Evolutionary conservation across 2,113 vertebrate species (phyloP).

Genomic region (Azemiops feae): DNA sequence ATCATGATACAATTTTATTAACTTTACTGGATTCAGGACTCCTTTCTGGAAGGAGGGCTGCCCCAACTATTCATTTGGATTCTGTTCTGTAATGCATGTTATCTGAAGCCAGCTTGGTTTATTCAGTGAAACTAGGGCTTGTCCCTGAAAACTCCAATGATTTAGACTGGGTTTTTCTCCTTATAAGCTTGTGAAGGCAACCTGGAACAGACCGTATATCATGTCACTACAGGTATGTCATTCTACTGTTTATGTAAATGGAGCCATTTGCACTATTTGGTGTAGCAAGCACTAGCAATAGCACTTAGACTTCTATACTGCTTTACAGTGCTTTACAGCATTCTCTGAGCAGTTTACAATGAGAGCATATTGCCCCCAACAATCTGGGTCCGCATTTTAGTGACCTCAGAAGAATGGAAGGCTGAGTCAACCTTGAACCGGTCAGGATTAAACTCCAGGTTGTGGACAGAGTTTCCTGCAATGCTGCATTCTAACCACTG

Average conservation of each 20-base stretch:
- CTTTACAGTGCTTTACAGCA: no score
- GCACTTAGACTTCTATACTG: neutral
- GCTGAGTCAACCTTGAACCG: no score
- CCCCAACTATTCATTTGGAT: neutral
- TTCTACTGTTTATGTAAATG: conserved; percentile 2
- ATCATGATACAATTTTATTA: neutral
- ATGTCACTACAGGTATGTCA: neutral
- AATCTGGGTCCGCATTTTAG: neutral
- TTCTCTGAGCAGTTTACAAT: no score
- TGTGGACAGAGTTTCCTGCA: neutral
- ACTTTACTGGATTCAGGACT: conserved; percentile 11
- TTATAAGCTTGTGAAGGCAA: conserved; percentile 23
- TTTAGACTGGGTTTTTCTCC: conserved; percentile 17
- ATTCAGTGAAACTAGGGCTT: conserved; percentile 37
- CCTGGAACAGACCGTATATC: conserved; percentile 1
- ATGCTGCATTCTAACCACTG: neutral
- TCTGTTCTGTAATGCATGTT: conserved; percentile 42
- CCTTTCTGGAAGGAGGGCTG: neutral
- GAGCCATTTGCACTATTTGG: conserved; percentile 30
- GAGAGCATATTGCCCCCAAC: neutral
- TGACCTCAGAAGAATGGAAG: neutral
- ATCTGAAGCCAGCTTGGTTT: conserved; percentile 11
- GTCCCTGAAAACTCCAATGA: conserved; percentile 21
- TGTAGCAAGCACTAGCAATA: conserved; percentile 29
- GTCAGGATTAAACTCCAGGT: neutral